Percentiles rank a stretch among this genome's conserved stretches.
Conservation (phyloP, 2,113 vertebrate species). For the Lynx canadensis region DNA sequence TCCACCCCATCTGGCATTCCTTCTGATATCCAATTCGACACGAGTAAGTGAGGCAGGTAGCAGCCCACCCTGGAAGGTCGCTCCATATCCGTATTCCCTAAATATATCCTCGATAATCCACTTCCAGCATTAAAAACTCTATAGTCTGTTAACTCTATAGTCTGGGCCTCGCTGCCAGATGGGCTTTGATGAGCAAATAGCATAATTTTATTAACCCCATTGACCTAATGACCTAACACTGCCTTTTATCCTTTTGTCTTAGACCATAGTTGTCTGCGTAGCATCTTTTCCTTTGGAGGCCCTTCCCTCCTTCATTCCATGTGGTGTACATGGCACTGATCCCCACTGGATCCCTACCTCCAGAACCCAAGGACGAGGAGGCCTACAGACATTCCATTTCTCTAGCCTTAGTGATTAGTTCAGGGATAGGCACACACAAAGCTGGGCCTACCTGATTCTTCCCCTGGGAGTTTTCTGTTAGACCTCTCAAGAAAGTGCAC, state of each 20-base stretch:
- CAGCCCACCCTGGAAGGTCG: not conserved
- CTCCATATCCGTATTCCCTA: not conserved
- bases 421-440: not conserved
- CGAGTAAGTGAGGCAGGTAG: not conserved
- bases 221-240: not conserved
- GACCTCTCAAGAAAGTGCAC: not conserved
- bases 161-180: not conserved
- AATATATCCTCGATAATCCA: not conserved
- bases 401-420: not conserved
- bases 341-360: not conserved
- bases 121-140: not conserved
- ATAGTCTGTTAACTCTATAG: not conserved
- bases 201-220: not conserved
- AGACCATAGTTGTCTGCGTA: not conserved
- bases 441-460: not conserved
- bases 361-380: not conserved
- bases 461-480: not conserved
- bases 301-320: not conserved
- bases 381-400: not conserved
- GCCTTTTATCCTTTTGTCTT: not conserved
- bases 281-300: not conserved
- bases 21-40: not conserved
- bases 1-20: not conserved
- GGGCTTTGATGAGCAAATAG: not conserved
- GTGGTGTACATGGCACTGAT: not conserved